Base-by-base conservation (phyloP, 1,140 invertebrate genomes). In the Leguminivora glycinivorella region DNA sequence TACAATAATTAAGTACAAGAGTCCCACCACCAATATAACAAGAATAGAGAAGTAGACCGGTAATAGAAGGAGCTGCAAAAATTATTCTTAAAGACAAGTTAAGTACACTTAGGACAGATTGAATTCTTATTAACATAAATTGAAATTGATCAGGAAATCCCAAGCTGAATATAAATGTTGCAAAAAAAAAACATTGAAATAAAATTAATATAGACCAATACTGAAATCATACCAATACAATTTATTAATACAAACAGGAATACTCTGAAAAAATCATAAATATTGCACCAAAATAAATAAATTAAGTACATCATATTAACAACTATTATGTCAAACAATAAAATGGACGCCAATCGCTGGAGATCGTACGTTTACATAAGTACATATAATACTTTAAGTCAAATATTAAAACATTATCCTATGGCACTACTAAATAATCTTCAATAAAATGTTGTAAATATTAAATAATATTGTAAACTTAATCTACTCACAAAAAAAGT, bases 21-120 rank as follows among this genome's bases (percentile, higher is more conserved):
- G 79, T 83, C 87, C 87, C 86, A 72, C 74, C 85, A 90, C 86
- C 88, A 75, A 52, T 40, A 80, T 72, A 75, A 74, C 47, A 52
- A 52, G 47, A 52, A 22, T 52, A 75, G 63, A 70, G 66, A 70
- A 76, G 68, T 58, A 77, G 14, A 63, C 14, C 7, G 7, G 7
- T 52, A 75, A 74, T 47, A 60, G 58, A 71, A 69, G 31, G 24
- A 67, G 58, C 26, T 73, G 78, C 70, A 72, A 72, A 71, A 76
- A 78, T 74, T 69, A 76, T 78, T 69, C 78, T 60, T 43, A 68
- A 43, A 52, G 14, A 7, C 14, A 68, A 60, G 5, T 70, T 70
- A 70, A 70, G 58, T 63, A 63, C 58, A 63, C 58, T 63, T 63
- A 63, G n/a, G n/a, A 29, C 12, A 63, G 14, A 63, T n/a, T 17